phyloP scores from a whole-genome alignment of 2,888 invertebrate genomes.

The Cerastis rubricosa region DNA sequence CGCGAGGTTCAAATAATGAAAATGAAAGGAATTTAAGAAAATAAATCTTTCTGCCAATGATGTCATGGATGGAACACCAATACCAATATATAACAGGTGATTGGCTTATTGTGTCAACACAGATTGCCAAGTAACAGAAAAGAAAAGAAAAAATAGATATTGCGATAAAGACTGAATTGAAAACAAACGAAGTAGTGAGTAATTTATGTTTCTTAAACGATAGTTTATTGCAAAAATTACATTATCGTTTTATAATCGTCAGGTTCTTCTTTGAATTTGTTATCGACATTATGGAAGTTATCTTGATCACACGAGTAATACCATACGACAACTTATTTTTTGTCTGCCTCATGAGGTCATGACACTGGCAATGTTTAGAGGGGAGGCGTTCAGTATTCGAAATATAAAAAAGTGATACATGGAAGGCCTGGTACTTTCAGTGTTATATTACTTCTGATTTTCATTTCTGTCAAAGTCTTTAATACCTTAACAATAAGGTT shows the following conservation, averaged over 20 bases:
- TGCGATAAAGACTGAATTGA: neutral
- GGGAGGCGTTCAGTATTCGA: neutral
- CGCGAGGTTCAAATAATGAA: too few species aligned
- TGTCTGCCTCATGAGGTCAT: constrained; percentile 12
- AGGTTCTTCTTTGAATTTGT: constrained; percentile 9
- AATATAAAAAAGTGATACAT: constrained; percentile 8
- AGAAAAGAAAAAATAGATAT: neutral
- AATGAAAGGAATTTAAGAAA: too few species aligned
- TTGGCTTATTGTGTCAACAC: too few species aligned
- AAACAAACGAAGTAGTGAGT: constrained; percentile 1
- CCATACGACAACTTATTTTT: constrained; percentile 17
- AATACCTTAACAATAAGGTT: neutral
- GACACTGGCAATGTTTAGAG: constrained; percentile 7
- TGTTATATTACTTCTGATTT: neutral
- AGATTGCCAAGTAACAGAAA: too few species aligned
- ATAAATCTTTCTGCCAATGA: too few species aligned
- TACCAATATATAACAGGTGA: too few species aligned
- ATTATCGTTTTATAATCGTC: constrained; percentile 10
- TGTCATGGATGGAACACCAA: too few species aligned
- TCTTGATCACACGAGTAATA: constrained; percentile 18
- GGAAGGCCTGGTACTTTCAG: neutral
- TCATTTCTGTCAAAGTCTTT: neutral
- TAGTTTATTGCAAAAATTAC: neutral
- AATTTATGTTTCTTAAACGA: neutral
- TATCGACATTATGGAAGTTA: constrained; percentile 25